Percentiles rank a stretch among this genome's conserved stretches.
These are phyloP conservation scores for Pedetes capensis DNA, from an alignment of 2,113 vertebrate species.

Conservation along the genomic window DNA sequence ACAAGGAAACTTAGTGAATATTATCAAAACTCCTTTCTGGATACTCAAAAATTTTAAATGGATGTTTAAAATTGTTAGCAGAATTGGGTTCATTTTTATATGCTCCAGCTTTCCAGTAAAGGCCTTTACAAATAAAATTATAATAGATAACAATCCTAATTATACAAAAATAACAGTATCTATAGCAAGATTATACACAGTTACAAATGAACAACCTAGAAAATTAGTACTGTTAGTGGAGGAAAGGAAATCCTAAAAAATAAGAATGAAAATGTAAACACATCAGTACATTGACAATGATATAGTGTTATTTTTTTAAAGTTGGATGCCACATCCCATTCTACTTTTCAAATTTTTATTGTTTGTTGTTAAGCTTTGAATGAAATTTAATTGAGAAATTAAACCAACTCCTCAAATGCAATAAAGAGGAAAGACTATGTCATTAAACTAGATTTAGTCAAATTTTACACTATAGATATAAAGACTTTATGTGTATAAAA, in stretches of 20 bases:
- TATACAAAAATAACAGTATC: neutral
- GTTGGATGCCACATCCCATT: neutral
- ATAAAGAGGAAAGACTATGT: neutral
- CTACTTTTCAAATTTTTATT: neutral
- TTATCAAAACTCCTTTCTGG: neutral
- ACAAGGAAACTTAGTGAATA: neutral
- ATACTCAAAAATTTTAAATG: neutral
- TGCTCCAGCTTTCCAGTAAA: neutral
- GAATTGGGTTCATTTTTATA: neutral
- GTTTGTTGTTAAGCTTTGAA: neutral
- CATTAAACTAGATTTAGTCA: neutral
- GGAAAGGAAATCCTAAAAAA: neutral
- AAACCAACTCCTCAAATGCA: neutral
- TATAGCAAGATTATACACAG: neutral
- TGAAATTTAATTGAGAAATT: neutral
- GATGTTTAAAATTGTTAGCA: neutral
- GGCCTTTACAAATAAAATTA: neutral
- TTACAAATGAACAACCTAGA: neutral
- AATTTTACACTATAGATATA: neutral
- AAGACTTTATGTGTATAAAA: neutral
- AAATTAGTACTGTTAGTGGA: neutral
- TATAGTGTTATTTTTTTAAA: neutral
- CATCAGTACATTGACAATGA: neutral
- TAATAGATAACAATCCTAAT: neutral
- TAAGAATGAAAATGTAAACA: neutral